Evolutionary conservation across 2,888 invertebrate genomes (phyloP).

Genomic region (Reticulitermes lucifugus): DNA sequence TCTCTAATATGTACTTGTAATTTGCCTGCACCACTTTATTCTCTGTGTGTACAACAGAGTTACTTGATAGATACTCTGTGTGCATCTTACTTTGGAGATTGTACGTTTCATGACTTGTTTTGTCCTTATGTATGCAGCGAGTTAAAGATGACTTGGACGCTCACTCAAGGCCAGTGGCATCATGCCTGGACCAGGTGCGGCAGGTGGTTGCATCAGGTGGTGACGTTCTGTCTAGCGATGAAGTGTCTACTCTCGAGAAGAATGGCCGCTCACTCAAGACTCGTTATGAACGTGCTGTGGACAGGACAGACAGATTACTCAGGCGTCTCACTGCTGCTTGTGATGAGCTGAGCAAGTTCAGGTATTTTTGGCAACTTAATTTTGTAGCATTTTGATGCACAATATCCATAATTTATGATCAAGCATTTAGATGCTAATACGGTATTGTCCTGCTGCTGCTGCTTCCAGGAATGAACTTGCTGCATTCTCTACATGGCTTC

Average conservation of each 20-base stretch:
- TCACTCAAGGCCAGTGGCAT: conserved; percentile 84
- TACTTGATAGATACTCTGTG: too few species aligned
- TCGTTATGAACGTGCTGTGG: conserved; percentile 84
- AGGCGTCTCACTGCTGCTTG: conserved; percentile 81
- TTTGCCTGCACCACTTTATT: too few species aligned
- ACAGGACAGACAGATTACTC: conserved; percentile 83
- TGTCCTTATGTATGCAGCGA: conserved; percentile 68
- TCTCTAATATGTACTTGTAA: too few species aligned
- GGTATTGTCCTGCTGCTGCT: too few species aligned
- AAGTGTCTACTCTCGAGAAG: conserved; percentile 88
- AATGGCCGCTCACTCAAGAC: conserved; percentile 86
- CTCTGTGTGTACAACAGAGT: too few species aligned
- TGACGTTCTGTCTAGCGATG: conserved; percentile 92
- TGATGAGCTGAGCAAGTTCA: conserved; percentile 90
- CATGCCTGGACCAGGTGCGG: conserved; percentile 90
- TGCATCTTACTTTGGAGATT: too few species aligned
- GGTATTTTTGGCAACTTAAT: conserved; percentile 61
- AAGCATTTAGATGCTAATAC: not conserved
- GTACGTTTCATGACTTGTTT: not conserved
- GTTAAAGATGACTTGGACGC: conserved; percentile 91
- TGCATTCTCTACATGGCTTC: conserved; percentile 87
- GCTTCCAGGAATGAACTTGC: conserved; percentile 71
- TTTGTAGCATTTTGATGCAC: too few species aligned
- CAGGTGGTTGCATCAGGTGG: conserved; percentile 90
- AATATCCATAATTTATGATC: too few species aligned